Base-by-base conservation (phyloP, 2,797 vertebrate genomes). In the Rhinogobio ventralis region DNA sequence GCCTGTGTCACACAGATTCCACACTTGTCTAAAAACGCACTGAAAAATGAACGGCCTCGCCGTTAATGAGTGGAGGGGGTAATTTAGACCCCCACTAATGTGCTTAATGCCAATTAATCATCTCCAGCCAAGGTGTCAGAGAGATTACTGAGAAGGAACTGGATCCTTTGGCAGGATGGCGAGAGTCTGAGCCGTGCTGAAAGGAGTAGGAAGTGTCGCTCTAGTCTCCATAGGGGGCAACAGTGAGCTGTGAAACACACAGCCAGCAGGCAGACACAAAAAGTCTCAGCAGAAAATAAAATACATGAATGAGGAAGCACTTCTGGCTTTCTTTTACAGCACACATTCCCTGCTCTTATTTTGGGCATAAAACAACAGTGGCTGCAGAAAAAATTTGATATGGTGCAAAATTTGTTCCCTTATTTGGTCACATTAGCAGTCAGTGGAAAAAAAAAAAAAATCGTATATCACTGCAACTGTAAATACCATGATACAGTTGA, bases 201-300 rank as follows among this genome's bases (percentile, higher is more conserved):
- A 53, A 57, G 72, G 15, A 66, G 72, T 19, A 36, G 73, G 76
- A 69, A 72, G 45, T 86, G 78, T 57, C 30, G 9, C 82, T 73
- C 15, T 86, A 88, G 62, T 84, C 93, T 94, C 95, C 94, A 94
- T 91, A 96, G 95, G 94, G 94, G 95, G 95, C 95, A 95, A 94
- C 89, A 90, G 90, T 93, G 94, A 94, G 94, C 94, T 92, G 90
- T 11, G 83, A n/a, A 93, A 79, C 42, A 66, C 23, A 71, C 36
- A 57, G 42, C 68, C 64, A 46, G 55, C 49, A 28, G 1, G 25
- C 45, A 81, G n/a, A 67, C 62, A 62, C 51, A 30, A n/a, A 69
- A 42, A 33, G 57, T 81, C 42, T 51, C 82, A 36, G 42, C 17
- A 76, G 83, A 82, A 76, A 80, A 71, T 75, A 71, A 69, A 87